Base-by-base conservation (phyloP, 2,113 vertebrate genomes). In the Alligator mississippiensis region DNA sequence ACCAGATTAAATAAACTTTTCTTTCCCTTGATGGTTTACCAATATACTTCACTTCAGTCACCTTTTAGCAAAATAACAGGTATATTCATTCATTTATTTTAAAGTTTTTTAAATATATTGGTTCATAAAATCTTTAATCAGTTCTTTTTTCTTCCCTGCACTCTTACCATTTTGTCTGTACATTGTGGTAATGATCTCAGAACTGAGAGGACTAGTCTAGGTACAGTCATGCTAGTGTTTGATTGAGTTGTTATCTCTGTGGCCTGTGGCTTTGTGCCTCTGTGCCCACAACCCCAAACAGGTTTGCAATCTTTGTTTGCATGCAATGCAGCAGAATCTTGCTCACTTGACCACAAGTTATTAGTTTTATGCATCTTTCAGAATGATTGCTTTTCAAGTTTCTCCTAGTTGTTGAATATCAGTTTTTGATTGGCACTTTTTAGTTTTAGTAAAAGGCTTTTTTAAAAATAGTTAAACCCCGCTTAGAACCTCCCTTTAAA, bases 121-220 rank as follows among this genome's bases (percentile, higher is more conserved):
- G 47, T 47, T 47, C 47, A 47, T 47, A 47, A 47, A 47, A 47
- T 47, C 47, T 47, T 8, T 47, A 47, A 47, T 47, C 47, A 47
- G 47, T 61, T 19, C 79, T 55, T 63, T 79, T 27, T 81, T 7
- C 19, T 76, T 61, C 70, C 63, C 17, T 12, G 61, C 60, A 60
- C 64, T 4, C 72, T 61, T 28, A 0, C 28, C 24, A 22, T 81
- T 88, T 86, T 79, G 8, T 16, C 58, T 3, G 0, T 2, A 0
- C 61, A 0, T 76, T 27, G 8, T 55, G 34, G 34, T 70, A 34
- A 38, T 72, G 10, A 34, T 38, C 68, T 21, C 68, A 38, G 30
- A 72, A 38, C 68, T 72, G 68, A 85, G n/a, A 1, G 2, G 28
- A 28, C 30, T 22, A 19, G 19, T 38, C 11, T 72, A 72, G 19